phyloP scores from a whole-genome alignment of 2,888 invertebrate genomes.

The Elegia similella region DNA sequence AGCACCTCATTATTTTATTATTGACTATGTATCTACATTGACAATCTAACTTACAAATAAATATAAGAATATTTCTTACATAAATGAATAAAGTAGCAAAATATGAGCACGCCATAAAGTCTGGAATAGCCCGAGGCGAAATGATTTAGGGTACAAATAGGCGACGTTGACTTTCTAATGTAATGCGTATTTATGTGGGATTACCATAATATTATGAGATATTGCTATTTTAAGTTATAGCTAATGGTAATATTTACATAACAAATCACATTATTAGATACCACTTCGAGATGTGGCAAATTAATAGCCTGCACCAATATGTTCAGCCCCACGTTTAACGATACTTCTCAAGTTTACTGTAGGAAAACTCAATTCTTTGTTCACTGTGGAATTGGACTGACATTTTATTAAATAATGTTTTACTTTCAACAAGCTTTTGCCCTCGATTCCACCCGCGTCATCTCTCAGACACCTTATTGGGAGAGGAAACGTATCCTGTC shows the following conservation, averaged over 20 bases:
- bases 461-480: no score
- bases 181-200: constrained; percentile 46
- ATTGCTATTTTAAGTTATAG: constrained; percentile 46
- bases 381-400: no score
- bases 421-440: no score
- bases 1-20: not conserved
- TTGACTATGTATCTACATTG: not conserved
- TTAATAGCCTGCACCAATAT: constrained; percentile 6
- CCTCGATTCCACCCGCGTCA: no score
- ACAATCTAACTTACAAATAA: not conserved
- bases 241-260: constrained; percentile 27
- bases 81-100: constrained; percentile 26
- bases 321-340: not conserved
- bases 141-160: constrained; percentile 52
- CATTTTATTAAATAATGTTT: no score
- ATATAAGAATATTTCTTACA: not conserved
- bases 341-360: no score
- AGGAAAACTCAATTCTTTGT: no score
- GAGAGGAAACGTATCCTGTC: no score
- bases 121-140: constrained; percentile 22
- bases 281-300: constrained; percentile 8
- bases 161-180: constrained; percentile 46
- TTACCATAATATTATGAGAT: constrained; percentile 50
- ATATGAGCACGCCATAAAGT: constrained; percentile 21
- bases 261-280: not conserved